A percentile compares a stretch with the other conserved stretches of the same genome.
These are phyloP conservation scores for Sanderia malayensis DNA, from an alignment of 30 jellyfish, hydroid and myxozoan genomes.

Conservation along the genomic window DNA sequence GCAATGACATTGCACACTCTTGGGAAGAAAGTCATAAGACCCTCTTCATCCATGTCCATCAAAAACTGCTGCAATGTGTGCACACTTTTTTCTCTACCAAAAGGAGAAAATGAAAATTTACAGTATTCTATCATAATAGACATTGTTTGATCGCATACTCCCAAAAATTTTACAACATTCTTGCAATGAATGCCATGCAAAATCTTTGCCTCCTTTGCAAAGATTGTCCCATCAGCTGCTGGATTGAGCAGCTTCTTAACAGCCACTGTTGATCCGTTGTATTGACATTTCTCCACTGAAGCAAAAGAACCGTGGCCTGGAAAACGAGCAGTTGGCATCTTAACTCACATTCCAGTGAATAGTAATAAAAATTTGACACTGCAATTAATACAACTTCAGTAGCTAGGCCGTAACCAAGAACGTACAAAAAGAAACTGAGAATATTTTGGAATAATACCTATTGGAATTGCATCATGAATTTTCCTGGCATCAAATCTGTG, in stretches of 20 bases:
- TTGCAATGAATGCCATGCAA: conserved; percentile 3
- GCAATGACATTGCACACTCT: conserved; percentile 1
- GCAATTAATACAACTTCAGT: no score
- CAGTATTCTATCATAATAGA: conserved; percentile 25
- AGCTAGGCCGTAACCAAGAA: no score
- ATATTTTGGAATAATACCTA: no score
- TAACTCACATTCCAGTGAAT: no score
- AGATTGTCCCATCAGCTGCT: background rate
- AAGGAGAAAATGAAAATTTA: conserved; percentile 19
- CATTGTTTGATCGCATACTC: conserved; percentile 20
- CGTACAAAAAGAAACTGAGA: no score
- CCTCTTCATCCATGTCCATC: background rate
- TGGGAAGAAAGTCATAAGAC: background rate
- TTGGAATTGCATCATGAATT: no score
- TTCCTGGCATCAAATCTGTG: no score
- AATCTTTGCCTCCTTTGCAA: conserved; percentile 24
- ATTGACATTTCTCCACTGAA: background rate
- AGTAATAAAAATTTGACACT: no score
- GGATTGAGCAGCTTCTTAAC: background rate
- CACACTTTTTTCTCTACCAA: background rate
- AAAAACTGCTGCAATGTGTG: conserved; percentile 13
- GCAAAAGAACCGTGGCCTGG: background rate
- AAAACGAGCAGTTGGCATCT: no score
- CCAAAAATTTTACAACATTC: conserved; percentile 6
- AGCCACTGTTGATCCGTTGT: background rate